These are phyloP conservation scores for Syrphus vitripennis DNA, from an alignment of 2,888 invertebrate genomes.

Conservation along the genomic window DNA sequence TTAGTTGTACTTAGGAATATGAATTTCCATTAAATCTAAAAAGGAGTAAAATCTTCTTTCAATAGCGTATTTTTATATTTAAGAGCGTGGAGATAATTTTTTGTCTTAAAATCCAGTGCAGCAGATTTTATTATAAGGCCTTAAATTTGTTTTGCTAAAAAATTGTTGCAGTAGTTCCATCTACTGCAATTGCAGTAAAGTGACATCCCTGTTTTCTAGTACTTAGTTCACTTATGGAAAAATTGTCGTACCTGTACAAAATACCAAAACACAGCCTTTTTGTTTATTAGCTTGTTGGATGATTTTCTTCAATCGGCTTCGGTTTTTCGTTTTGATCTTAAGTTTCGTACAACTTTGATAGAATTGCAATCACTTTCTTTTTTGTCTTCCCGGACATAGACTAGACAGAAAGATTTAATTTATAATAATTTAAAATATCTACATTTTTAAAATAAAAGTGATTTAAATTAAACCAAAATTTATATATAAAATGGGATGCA, in stretches of 20 bases:
- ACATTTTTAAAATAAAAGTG: not conserved
- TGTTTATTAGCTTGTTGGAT: slow-evolving; percentile 28
- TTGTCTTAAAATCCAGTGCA: no score
- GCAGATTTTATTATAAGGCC: no score
- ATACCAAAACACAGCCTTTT: slow-evolving; percentile 45
- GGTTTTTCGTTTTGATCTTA: not conserved
- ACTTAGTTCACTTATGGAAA: no score
- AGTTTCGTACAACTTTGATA: not conserved
- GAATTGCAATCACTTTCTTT: slow-evolving; percentile 1
- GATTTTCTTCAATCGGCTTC: not conserved
- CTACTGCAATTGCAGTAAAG: no score
- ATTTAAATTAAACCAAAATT: slow-evolving; percentile 32
- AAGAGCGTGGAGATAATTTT: no score
- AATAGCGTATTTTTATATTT: no score
- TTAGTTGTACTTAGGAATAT: no score
- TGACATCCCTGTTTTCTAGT: no score
- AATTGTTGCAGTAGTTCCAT: no score
- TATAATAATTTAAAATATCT: not conserved
- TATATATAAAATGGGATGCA: slow-evolving; percentile 84
- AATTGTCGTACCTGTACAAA: not conserved
- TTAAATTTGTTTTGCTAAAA: no score
- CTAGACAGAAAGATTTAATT: not conserved
- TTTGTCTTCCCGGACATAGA: not conserved
- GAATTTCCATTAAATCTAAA: no score
- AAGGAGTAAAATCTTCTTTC: no score